These are phyloP conservation scores for Pyrocoelia pectoralis DNA, from an alignment of 2,888 invertebrate genomes.

Conservation along the genomic window DNA sequence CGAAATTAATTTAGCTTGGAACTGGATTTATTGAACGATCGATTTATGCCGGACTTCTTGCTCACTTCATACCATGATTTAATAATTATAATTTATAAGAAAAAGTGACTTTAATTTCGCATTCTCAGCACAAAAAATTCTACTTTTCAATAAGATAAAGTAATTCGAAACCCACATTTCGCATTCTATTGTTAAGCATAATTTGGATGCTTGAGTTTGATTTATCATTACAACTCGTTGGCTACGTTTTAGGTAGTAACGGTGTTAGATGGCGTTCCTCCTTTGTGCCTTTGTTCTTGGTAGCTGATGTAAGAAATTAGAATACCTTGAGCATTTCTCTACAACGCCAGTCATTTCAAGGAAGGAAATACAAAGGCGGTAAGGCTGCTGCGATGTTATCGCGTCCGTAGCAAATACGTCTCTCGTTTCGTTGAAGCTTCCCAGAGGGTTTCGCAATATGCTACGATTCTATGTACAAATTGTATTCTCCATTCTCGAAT, in stretches of 20 bases:
- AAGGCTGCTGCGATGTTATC: conserved; percentile 26
- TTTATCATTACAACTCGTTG: conserved; percentile 24
- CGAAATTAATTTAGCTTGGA: conserved; percentile 36
- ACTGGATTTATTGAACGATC: conserved; percentile 36
- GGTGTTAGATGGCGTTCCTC: conserved; percentile 26
- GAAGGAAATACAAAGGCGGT: conserved; percentile 25
- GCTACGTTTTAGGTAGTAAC: conserved; percentile 22
- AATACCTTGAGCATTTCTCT: conserved; percentile 24
- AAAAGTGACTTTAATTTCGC: background rate
- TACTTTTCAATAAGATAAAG: background rate
- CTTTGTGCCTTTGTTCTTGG: conserved; percentile 31
- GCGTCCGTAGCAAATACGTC: conserved; percentile 29
- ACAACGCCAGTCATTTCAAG: conserved; percentile 20
- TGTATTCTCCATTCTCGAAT: conserved; percentile 18
- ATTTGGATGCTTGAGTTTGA: conserved; percentile 32
- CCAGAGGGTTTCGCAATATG: conserved; percentile 23
- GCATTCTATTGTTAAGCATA: conserved; percentile 25
- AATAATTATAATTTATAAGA: conserved; percentile 18
- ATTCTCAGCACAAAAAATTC: background rate
- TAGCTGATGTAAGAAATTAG: conserved; percentile 35
- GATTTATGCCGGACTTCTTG: conserved; percentile 28
- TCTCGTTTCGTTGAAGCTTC: conserved; percentile 29
- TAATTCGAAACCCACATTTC: conserved; percentile 28
- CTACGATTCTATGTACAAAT: conserved; percentile 27
- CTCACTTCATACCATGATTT: conserved; percentile 23